Base-by-base conservation (phyloP, 1,140 invertebrate genomes). In the Watersipora subatra region DNA sequence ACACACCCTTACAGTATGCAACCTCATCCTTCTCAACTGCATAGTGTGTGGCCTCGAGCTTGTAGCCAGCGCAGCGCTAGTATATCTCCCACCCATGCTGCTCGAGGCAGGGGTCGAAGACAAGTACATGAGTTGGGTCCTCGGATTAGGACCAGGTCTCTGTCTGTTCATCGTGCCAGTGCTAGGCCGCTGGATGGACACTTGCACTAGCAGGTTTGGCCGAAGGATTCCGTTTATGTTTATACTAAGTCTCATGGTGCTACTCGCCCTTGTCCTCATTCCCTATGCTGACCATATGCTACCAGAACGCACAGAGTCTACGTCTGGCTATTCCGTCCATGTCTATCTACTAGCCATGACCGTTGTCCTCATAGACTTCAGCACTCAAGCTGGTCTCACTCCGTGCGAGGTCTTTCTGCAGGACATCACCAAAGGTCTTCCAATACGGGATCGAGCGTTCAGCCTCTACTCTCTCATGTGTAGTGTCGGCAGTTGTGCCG, bases 1-100 rank as follows among this genome's bases (percentile, higher is more conserved):
- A n/a, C n/a, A n/a, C n/a, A n/a, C n/a, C n/a, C n/a, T n/a, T n/a
- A n/a, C n/a, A n/a, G 34, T 46, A 12, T 7, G 7, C 7, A n/a
- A 75, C 66, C 73, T 78, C 64, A 30, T 79, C 24, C 63, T 78
- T 15, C 64, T 83, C 2, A 84, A 83, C 69, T 69, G 77, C n/a
- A 69, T 83, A 20, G 79, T 81, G 0, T 83, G 78, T 71, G 83
- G 82, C 28, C 70, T 83, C 22, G 83, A 84, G 72, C 75, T 84
- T 28, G 77, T 77, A 66, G 77, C 78, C 25, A 81, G 78, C 68
- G 79, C 81, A 46, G 82, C 81, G 20, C 83, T 83, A 70, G 79
- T 78, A 1, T 83, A 81, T 70, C 79, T 83, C 64, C 82, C 83
- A 20, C 82, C 83, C 24, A 74, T 83, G 71, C 67, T 84, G 27